phyloP scores from a whole-genome alignment of 2,113 vertebrate species.

The Cepphus grylle region DNA sequence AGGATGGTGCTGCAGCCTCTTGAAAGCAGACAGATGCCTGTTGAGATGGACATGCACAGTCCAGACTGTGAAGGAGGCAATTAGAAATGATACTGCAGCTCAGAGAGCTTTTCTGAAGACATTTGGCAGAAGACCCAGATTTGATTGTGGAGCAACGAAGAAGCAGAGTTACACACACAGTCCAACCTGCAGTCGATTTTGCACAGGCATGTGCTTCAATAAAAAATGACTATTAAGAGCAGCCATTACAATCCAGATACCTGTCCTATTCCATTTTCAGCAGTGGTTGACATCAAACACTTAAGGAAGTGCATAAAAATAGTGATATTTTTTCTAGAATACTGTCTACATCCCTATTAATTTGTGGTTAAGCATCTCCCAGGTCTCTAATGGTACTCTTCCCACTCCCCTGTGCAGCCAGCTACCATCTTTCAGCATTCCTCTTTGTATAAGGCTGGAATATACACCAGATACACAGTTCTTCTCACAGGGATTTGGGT shows the following conservation, averaged over 20 bases:
- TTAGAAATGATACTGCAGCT: neutral
- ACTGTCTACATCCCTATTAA: neutral
- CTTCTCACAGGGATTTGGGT: neutral
- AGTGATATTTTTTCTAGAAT: neutral
- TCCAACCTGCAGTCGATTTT: neutral
- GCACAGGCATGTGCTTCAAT: neutral
- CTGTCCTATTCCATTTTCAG: rapidly evolving
- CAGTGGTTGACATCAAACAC: neutral
- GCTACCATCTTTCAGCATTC: neutral
- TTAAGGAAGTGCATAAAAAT: neutral
- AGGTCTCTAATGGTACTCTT: neutral
- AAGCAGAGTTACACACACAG: neutral
- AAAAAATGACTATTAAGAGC: neutral
- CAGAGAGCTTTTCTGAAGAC: neutral
- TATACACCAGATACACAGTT: neutral
- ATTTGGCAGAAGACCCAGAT: neutral
- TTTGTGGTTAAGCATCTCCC: neutral
- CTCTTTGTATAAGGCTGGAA: neutral
- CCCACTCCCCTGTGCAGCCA: neutral
- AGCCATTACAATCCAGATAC: neutral
- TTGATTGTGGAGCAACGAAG: neutral
- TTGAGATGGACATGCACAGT: neutral
- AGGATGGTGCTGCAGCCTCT: neutral
- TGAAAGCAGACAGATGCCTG: neutral
- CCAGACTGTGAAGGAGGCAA: neutral